Conservation (phyloP, 2,113 vertebrate species). For the Podarcis raffonei region DNA sequence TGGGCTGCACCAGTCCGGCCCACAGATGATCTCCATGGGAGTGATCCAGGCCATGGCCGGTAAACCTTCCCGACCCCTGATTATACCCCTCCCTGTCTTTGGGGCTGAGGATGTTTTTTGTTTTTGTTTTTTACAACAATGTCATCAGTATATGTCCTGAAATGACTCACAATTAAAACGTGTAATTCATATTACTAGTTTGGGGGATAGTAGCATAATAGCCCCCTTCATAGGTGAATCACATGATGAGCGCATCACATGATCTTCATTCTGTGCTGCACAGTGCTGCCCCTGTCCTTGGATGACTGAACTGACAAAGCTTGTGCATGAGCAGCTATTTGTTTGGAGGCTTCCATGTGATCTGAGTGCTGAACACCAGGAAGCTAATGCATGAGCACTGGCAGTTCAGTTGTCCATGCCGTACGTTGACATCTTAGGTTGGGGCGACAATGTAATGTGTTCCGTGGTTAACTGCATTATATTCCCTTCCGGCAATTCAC, state of each 20-base stretch:
- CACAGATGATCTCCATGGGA: too few species aligned
- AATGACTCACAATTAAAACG: background rate
- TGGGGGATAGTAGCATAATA: background rate
- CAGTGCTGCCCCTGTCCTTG: background rate
- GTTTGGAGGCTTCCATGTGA: background rate
- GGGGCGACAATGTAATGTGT: background rate
- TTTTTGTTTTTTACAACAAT: background rate
- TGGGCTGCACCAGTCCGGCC: too few species aligned
- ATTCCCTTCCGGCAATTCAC: background rate
- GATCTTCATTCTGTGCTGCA: background rate
- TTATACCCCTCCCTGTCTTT: background rate
- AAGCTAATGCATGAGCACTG: background rate
- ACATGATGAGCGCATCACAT: background rate
- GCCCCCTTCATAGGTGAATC: slow-evolving; percentile 13
- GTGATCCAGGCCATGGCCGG: too few species aligned
- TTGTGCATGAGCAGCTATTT: background rate
- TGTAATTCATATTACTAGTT: background rate
- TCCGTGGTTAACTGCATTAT: background rate
- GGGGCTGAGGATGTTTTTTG: background rate
- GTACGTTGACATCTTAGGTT: background rate
- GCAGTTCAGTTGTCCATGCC: background rate
- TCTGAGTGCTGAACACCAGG: background rate
- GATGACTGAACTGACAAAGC: background rate
- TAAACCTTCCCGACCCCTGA: too few species aligned
- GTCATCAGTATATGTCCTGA: background rate